These are phyloP conservation scores for Acrobasis consociella DNA, from an alignment of 2,888 invertebrate species.

Conservation along the genomic window DNA sequence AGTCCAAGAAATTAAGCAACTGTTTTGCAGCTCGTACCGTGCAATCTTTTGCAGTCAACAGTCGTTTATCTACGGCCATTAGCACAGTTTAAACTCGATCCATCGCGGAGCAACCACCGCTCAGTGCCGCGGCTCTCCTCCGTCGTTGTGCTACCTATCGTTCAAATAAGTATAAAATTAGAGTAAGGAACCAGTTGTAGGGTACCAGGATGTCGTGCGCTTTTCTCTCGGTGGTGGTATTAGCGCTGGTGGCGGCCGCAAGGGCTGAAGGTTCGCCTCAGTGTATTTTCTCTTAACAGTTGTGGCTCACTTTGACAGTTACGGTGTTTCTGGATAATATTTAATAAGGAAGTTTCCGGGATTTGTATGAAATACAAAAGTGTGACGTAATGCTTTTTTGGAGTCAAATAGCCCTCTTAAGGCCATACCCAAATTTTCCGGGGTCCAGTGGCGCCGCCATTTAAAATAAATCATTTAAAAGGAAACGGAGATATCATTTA, in stretches of 20 bases:
- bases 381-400: no score
- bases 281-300: conserved; percentile 36
- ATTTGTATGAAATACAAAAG: no score
- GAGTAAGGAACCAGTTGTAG: background rate
- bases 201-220: conserved; percentile 30
- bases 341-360: no score
- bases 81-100: conserved; percentile 33
- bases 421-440: no score
- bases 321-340: conserved; percentile 43
- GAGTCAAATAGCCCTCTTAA: no score
- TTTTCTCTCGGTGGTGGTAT: conserved; percentile 47
- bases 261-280: conserved; percentile 53
- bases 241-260: conserved; percentile 49
- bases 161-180: background rate
- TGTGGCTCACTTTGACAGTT: conserved; percentile 39
- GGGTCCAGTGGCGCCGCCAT: no score
- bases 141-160: background rate
- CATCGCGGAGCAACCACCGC: conserved; percentile 22
- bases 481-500: no score
- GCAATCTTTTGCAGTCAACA: conserved; percentile 60
- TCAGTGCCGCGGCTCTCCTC: conserved; percentile 15
- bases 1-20: background rate
- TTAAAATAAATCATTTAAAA: no score
- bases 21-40: conserved; percentile 30
- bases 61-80: conserved; percentile 55